Evolutionary conservation across 1,140 invertebrate genomes (phyloP), one percentile per base, ranked within the genome.

Genomic region (Drosophila ananassae): DNA sequence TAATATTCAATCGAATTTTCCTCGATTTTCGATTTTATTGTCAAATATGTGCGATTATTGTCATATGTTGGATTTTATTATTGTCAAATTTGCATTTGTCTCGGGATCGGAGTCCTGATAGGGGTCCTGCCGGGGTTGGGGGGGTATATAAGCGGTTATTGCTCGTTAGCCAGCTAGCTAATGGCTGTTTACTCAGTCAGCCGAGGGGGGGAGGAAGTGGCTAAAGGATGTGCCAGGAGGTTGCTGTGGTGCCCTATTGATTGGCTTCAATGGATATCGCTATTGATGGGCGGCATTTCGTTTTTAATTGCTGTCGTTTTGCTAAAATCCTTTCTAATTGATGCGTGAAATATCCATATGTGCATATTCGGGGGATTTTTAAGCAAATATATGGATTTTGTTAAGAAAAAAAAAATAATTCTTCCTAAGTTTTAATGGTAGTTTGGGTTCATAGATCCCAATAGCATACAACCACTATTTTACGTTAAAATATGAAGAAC

Each of bases 1-100:
- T 75, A 75, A 75, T 75, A 75, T 82, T 76, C 73, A 69, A 69
- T 69, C 44, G 44, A 58, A 79, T 55, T 75, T 81, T 39, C 68
- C 63, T 58, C 79, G 68, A 51, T 78, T 78, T 67, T 81, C 67
- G 64, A 85, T 85, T 87, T 85, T 81, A 85, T 87, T 85, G 81
- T 78, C 82, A 87, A 84, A 85, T 85, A 87, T 78, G 82, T 78
- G 82, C 82, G 82, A 85, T 85, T 87, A 87, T 85, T 87, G 82
- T 85, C 82, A 85, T 85, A 87, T 85, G 82, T 66, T 87, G 82
- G 74, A 85, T 85, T 85, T 85, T 85, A 81, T 85, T 85, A 85
- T 85, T 78, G 82, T 58, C 82, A 82, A 85, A 85, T 85, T 85
- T 85, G 82, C 82, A 87, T 85, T 77, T 64, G 63, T 59, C 52